Conservation (phyloP, 92 coral and sea anemone species). For the Ricordea florida region DNA sequence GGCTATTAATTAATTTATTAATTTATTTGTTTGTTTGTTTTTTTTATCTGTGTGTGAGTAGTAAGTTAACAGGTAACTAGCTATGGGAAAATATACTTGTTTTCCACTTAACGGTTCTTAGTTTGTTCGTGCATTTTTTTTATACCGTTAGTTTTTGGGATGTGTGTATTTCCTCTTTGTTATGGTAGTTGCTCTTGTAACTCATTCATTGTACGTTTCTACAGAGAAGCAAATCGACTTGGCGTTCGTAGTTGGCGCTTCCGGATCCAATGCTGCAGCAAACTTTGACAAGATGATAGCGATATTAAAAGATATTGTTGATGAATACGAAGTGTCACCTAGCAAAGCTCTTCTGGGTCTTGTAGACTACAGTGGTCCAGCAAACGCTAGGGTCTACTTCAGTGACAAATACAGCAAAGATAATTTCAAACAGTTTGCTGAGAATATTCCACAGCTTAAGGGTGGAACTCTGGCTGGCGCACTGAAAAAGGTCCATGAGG, state of each 20-base stretch:
- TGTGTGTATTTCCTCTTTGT: too few species aligned
- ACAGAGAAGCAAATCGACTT: constrained; percentile 73
- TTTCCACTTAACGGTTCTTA: too few species aligned
- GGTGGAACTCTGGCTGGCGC: constrained; percentile 79
- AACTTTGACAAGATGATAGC: constrained; percentile 67
- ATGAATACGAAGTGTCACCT: constrained; percentile 61
- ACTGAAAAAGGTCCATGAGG: constrained; percentile 61
- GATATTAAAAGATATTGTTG: constrained; percentile 62
- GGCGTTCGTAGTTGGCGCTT: constrained; percentile 81
- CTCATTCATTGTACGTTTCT: too few species aligned
- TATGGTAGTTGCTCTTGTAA: too few species aligned
- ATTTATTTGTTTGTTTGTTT: too few species aligned
- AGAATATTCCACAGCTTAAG: constrained; percentile 22
- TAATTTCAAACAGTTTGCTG: constrained; percentile 45
- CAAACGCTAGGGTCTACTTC: constrained; percentile 62
- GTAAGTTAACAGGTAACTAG: too few species aligned
- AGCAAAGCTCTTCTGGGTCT: constrained; percentile 72
- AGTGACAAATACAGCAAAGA: constrained; percentile 35
- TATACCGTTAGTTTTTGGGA: too few species aligned
- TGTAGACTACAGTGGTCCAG: constrained; percentile 86
- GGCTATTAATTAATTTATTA: too few species aligned
- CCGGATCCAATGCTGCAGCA: constrained; percentile 53
- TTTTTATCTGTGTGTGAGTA: too few species aligned
- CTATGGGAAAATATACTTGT: too few species aligned
- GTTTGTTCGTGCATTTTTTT: too few species aligned